Conservation (phyloP, 53 echinoderm and acorn worm genomes). For the Actinopyga echinites region DNA sequence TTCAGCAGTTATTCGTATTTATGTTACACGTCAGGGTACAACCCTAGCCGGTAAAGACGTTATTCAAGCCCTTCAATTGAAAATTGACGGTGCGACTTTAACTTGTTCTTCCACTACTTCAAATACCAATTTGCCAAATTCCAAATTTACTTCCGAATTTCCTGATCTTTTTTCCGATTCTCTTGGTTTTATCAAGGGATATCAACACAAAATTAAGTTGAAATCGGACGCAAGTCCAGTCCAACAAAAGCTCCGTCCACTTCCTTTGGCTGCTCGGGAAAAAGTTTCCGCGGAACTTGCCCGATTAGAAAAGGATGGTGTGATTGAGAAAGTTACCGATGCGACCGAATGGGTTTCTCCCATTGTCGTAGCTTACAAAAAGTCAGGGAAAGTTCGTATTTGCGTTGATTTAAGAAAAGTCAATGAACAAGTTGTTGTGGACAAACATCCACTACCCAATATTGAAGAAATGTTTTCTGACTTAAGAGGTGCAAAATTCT, state of each 20-base stretch:
- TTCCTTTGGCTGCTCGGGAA: conserved; percentile 40
- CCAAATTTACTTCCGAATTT: not conserved
- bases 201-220: not conserved
- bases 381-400: conserved; percentile 49
- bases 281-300: conserved; percentile 61
- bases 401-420: conserved; percentile 69
- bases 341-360: conserved; percentile 67
- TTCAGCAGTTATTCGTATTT: not conserved
- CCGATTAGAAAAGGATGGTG: conserved; percentile 58
- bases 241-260: not conserved
- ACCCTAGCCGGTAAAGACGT: not conserved
- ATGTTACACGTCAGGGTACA: not conserved
- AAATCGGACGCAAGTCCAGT: not conserved
- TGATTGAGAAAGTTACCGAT: conserved; percentile 61
- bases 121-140: too few relatives aligned
- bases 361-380: conserved; percentile 58
- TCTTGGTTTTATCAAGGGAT: not conserved
- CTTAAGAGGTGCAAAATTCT: conserved; percentile 43
- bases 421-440: conserved; percentile 63
- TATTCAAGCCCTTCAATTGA: not conserved
- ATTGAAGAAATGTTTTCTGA: conserved; percentile 63
- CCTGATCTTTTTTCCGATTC: not conserved
- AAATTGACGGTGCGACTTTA: conserved; percentile 1
- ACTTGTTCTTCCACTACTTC: not conserved
- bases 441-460: conserved; percentile 67